Conservation (phyloP, 2,113 vertebrate species). For the Tragelaphus imberbis region DNA sequence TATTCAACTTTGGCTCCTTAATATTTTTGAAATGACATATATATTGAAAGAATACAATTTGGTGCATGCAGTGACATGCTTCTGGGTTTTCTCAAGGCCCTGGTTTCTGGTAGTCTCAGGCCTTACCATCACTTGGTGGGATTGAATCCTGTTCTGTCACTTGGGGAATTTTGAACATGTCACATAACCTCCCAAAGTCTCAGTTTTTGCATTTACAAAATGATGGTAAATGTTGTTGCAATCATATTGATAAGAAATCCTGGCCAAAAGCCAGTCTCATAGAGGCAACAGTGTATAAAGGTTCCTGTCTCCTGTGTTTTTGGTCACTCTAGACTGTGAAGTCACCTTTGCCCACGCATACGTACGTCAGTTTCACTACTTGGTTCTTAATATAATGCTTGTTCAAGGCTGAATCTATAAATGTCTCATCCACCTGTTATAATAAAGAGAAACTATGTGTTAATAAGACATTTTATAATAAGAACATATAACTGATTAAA, state of each 20-base stretch:
- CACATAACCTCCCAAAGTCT: background rate
- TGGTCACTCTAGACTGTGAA: background rate
- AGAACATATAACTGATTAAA: background rate
- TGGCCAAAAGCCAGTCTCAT: background rate
- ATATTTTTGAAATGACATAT: constrained; percentile 11
- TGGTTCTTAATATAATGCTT: constrained; percentile 58
- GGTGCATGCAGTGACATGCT: background rate
- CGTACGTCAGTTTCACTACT: constrained; percentile 55
- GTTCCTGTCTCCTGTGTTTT: background rate
- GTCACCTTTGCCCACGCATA: constrained; percentile 37
- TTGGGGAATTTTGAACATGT: background rate
- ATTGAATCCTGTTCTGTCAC: background rate
- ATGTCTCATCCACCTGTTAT: constrained; percentile 66
- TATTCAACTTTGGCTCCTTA: background rate
- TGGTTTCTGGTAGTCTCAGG: background rate
- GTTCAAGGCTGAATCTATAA: constrained; percentile 53
- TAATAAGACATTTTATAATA: constrained; percentile 6
- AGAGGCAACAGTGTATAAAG: background rate
- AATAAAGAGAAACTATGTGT: constrained; percentile 15
- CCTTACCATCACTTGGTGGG: background rate
- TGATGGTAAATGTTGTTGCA: background rate
- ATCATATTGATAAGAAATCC: background rate
- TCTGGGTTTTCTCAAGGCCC: background rate
- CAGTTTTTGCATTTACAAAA: background rate
- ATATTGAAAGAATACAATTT: background rate